These are phyloP conservation scores for Ennomos fuscantarius DNA, from an alignment of 2,888 invertebrate species.

Conservation along the genomic window DNA sequence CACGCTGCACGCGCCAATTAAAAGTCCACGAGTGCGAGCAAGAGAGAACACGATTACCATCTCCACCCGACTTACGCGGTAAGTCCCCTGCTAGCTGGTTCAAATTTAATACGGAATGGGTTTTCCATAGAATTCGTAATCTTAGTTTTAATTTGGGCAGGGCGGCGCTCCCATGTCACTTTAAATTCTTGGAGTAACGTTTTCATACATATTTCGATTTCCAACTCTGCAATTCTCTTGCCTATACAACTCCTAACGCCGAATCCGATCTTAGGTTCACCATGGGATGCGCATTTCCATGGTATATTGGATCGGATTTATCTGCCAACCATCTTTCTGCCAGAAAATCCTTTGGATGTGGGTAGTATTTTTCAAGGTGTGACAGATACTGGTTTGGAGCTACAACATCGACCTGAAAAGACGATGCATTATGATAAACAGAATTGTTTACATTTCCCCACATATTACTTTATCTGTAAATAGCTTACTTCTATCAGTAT, in stretches of 20 bases:
- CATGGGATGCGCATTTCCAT: constrained; percentile 84
- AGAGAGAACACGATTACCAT: too few relatives aligned
- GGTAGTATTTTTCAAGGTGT: constrained; percentile 81
- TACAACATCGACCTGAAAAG: constrained; percentile 88
- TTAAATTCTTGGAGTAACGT: constrained; percentile 60
- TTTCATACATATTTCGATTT: constrained; percentile 84
- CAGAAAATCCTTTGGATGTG: constrained; percentile 85
- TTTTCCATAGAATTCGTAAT: constrained; percentile 61
- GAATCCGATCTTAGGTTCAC: constrained; percentile 87
- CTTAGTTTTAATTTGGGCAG: constrained; percentile 59
- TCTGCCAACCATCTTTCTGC: constrained; percentile 90
- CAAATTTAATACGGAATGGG: constrained; percentile 66
- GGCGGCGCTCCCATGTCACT: constrained; percentile 71
- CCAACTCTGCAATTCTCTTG: constrained; percentile 89
- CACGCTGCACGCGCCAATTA: too few relatives aligned
- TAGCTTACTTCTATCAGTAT: constrained; percentile 73
- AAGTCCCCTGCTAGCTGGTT: too few relatives aligned
- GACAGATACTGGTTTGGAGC: constrained; percentile 90
- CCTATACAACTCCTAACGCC: constrained; percentile 88
- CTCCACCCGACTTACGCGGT: too few relatives aligned
- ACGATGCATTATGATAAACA: neutral
- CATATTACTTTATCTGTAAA: neutral
- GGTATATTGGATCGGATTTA: constrained; percentile 62
- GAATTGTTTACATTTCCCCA: too few relatives aligned
- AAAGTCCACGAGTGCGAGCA: too few relatives aligned